These are phyloP conservation scores for Argyresthia albistria DNA, from an alignment of 2,888 invertebrate genomes.

Conservation along the genomic window DNA sequence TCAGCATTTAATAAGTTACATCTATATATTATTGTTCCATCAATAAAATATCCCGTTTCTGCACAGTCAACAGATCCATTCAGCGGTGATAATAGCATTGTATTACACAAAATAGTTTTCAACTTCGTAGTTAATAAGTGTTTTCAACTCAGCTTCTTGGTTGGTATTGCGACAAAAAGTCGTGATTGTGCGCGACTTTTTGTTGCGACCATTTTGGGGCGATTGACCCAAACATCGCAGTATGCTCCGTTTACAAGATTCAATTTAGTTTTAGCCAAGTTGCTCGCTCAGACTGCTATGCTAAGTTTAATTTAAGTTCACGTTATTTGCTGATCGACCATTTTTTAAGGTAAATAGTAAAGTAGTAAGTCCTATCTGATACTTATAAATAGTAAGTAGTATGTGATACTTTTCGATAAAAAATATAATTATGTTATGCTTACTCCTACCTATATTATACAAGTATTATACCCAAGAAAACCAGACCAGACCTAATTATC, in stretches of 20 bases:
- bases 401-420: no score
- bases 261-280: background rate
- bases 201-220: conserved; percentile 20
- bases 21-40: background rate
- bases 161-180: conserved; percentile 40
- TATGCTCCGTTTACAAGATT: background rate
- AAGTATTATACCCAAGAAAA: no score
- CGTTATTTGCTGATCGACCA: no score
- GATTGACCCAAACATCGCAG: conserved; percentile 24
- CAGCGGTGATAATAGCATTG: background rate
- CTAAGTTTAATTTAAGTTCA: no score
- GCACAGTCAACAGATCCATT: background rate
- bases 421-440: no score
- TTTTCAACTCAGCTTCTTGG: conserved; percentile 19
- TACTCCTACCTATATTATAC: no score
- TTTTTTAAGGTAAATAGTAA: no score
- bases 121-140: background rate
- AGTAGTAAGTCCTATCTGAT: no score
- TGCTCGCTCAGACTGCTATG: no score
- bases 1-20: background rate
- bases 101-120: background rate
- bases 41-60: background rate
- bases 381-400: no score
- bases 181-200: conserved; percentile 41
- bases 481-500: no score